Evolutionary conservation across 2,113 vertebrate genomes (phyloP).

Genomic region (Albula glossodonta): DNA sequence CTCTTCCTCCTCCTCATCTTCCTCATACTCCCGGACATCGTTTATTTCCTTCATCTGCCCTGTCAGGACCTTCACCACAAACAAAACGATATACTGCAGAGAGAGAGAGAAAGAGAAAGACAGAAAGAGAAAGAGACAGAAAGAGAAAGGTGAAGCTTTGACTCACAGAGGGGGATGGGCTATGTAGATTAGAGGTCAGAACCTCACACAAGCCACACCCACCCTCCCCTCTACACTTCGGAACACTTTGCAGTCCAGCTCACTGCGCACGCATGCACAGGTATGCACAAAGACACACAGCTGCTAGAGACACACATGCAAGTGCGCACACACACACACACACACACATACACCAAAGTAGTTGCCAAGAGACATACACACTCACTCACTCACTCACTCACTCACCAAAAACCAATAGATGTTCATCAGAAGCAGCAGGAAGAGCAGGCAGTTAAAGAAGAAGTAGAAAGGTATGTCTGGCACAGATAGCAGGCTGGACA

Average conservation of each 20-base stretch:
- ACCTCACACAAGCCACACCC: not conserved
- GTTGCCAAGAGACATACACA: too few species aligned
- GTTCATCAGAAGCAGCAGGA: conserved; percentile 89
- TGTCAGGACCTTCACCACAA: conserved; percentile 86
- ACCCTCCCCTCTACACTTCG: too few species aligned
- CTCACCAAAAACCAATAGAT: conserved; percentile 99
- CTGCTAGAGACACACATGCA: too few species aligned
- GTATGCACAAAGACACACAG: too few species aligned
- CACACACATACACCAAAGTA: too few species aligned
- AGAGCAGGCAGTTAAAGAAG: conserved; percentile 92
- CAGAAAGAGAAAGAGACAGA: too few species aligned
- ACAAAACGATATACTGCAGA: conserved; percentile 87
- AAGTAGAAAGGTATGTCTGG: conserved; percentile 96
- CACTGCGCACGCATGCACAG: too few species aligned
- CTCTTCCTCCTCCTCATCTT: conserved; percentile 58
- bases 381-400: not conserved
- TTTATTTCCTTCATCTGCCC: conserved; percentile 86
- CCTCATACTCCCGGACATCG: conserved; percentile 87
- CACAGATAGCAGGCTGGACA: conserved; percentile 81
- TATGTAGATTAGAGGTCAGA: not conserved
- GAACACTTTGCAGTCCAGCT: too few species aligned
- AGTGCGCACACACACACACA: too few species aligned
- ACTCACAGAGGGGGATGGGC: not conserved
- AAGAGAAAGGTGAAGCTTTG: too few species aligned
- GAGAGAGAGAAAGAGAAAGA: not conserved